These are phyloP conservation scores for Polydrusus pterygomalis DNA, from an alignment of 2,888 invertebrate species.

Conservation along the genomic window DNA sequence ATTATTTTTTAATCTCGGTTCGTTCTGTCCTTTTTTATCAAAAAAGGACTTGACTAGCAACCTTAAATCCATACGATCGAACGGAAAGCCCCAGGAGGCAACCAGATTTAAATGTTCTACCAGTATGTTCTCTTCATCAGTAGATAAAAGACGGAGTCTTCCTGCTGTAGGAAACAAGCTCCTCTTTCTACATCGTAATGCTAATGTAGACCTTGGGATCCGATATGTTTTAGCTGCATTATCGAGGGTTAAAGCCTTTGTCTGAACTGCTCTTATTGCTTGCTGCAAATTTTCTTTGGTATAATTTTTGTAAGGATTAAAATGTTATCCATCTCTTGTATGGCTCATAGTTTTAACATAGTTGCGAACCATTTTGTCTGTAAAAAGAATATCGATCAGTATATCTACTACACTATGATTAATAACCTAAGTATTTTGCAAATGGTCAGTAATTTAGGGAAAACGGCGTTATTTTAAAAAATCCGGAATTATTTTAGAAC, in stretches of 20 bases:
- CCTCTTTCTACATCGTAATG: slow-evolving; percentile 10
- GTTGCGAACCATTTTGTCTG: slow-evolving; percentile 9
- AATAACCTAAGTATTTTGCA: no score
- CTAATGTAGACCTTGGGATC: slow-evolving; percentile 33
- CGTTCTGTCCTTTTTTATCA: slow-evolving; percentile 30
- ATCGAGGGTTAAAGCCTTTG: slow-evolving; percentile 27
- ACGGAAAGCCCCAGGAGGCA: slow-evolving; percentile 40
- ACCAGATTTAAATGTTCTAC: slow-evolving; percentile 47
- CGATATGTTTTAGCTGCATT: slow-evolving; percentile 32
- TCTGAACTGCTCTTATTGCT: slow-evolving; percentile 37
- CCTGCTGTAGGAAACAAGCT: slow-evolving; percentile 12
- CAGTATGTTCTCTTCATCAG: slow-evolving; percentile 43
- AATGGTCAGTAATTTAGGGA: no score
- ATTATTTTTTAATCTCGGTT: slow-evolving; percentile 17
- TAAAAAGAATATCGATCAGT: not conserved
- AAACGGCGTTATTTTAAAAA: no score
- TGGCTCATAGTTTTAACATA: slow-evolving; percentile 19
- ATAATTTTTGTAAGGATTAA: slow-evolving; percentile 38
- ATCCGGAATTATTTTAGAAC: no score
- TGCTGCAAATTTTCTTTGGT: slow-evolving; percentile 30
- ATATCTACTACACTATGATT: no score
- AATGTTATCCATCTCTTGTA: slow-evolving; percentile 18
- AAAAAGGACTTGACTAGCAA: slow-evolving; percentile 42
- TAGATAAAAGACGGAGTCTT: slow-evolving; percentile 39
- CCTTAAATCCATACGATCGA: slow-evolving; percentile 32